Conservation (phyloP, 1,140 invertebrate species). For the Physella acuta region DNA sequence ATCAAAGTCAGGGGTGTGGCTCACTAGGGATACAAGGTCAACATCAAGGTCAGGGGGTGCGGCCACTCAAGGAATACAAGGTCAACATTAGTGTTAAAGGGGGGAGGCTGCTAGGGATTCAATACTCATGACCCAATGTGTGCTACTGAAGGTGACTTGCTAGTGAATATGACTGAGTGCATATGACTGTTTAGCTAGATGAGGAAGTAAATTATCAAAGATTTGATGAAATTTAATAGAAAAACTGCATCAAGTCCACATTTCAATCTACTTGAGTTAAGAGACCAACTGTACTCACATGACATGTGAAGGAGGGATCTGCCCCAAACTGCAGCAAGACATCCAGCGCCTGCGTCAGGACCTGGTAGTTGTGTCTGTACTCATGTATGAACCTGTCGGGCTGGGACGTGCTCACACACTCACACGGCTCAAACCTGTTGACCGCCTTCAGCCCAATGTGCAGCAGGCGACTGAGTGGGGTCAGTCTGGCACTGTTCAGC, state of each 20-base stretch:
- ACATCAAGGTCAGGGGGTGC: constrained; percentile 45
- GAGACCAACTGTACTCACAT: too few relatives aligned
- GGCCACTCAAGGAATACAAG: constrained; percentile 38
- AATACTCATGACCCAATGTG: too few relatives aligned
- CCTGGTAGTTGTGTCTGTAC: constrained; percentile 46
- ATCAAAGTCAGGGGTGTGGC: too few relatives aligned
- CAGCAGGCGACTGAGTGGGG: constrained; percentile 47
- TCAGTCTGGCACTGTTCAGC: constrained; percentile 40
- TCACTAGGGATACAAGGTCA: constrained; percentile 45
- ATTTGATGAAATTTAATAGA: too few relatives aligned
- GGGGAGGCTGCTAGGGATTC: too few relatives aligned
- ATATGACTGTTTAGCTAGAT: too few relatives aligned
- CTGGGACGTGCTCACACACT: constrained; percentile 41
- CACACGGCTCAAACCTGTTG: constrained; percentile 17
- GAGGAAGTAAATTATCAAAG: too few relatives aligned
- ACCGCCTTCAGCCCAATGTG: constrained; percentile 49
- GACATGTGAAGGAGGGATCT: constrained; percentile 40
- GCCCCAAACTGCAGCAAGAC: constrained; percentile 43
- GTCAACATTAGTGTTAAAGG: too few relatives aligned
- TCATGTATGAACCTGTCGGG: constrained; percentile 38
- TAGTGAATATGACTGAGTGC: too few relatives aligned
- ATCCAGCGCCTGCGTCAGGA: constrained; percentile 37
- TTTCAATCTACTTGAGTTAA: too few relatives aligned
- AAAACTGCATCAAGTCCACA: too few relatives aligned
- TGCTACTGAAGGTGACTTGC: too few relatives aligned